Evolutionary conservation across 2,797 vertebrate species (phyloP).

Genomic region (Triplophysa bombifrons): DNA sequence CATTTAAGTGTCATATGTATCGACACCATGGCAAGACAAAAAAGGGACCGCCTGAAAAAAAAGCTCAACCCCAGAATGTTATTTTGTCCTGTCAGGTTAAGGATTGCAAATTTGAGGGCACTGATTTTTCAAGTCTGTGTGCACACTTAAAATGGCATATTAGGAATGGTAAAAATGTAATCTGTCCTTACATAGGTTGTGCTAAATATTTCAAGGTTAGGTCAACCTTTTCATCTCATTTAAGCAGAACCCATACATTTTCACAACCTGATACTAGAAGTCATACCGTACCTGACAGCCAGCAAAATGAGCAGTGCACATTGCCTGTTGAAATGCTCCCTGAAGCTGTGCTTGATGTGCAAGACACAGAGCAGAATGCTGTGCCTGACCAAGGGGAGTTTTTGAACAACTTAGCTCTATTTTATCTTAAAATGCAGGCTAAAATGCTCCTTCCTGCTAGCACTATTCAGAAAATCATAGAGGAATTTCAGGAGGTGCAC

Average conservation of each 20-base stretch:
- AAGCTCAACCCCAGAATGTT: not conserved
- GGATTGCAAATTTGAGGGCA: no score
- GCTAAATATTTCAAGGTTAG: no score
- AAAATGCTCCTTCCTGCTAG: slow-evolving; percentile 34
- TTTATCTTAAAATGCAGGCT: slow-evolving; percentile 31
- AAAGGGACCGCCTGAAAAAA: not conserved
- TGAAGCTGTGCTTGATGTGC: not conserved
- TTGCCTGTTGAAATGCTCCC: not conserved
- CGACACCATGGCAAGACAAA: not conserved
- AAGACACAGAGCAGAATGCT: not conserved
- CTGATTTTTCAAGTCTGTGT: not conserved
- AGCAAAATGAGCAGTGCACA: not conserved
- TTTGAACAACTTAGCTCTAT: no score
- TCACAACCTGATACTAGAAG: not conserved
- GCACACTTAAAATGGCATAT: slow-evolving; percentile 9
- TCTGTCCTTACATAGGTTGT: not conserved
- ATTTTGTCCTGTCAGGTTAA: not conserved
- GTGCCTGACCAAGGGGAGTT: not conserved
- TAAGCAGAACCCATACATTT: not conserved
- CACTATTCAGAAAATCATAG: slow-evolving; percentile 28
- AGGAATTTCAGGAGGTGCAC: slow-evolving; percentile 3
- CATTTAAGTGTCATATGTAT: not conserved
- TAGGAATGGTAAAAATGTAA: slow-evolving; percentile 5
- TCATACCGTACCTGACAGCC: not conserved
- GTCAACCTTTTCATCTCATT: no score